Evolutionary conservation across 2,888 invertebrate genomes (phyloP).

Genomic region (Agapostemon virescens): DNA sequence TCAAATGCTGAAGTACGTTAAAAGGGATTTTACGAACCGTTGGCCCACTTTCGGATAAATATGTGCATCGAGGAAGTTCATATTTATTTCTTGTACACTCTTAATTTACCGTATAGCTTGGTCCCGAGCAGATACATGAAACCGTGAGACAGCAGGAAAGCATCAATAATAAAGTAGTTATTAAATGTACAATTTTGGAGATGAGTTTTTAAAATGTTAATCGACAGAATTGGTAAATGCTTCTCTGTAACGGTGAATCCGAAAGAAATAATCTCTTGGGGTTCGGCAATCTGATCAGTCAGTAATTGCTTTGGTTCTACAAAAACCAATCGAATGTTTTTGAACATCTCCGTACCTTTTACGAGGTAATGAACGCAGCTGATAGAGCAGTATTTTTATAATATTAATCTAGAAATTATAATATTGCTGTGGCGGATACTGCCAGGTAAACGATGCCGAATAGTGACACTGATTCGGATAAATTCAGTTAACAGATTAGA

Average conservation of each 20-base stretch:
- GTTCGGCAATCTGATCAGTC: neutral
- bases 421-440: neutral
- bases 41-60: conserved; percentile 2
- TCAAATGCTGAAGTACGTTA: neutral
- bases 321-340: neutral
- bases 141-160: conserved; percentile 7
- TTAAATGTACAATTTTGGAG: conserved; percentile 6
- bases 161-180: conserved; percentile 12
- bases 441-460: neutral
- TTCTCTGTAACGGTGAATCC: neutral
- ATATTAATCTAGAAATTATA: neutral
- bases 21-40: conserved; percentile 2
- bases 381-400: neutral
- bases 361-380: neutral
- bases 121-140: neutral
- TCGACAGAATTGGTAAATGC: conserved; percentile 3
- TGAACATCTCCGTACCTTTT: neutral
- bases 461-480: neutral
- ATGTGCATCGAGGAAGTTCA: conserved; percentile 1
- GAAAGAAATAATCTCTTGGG: neutral
- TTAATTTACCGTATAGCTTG: neutral
- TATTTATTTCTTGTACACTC: conserved; percentile 7
- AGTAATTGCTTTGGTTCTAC: neutral
- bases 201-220: neutral
- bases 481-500: no score